Evolutionary conservation across 2,113 vertebrate species (phyloP).

Genomic region (Notiomystis cincta): DNA sequence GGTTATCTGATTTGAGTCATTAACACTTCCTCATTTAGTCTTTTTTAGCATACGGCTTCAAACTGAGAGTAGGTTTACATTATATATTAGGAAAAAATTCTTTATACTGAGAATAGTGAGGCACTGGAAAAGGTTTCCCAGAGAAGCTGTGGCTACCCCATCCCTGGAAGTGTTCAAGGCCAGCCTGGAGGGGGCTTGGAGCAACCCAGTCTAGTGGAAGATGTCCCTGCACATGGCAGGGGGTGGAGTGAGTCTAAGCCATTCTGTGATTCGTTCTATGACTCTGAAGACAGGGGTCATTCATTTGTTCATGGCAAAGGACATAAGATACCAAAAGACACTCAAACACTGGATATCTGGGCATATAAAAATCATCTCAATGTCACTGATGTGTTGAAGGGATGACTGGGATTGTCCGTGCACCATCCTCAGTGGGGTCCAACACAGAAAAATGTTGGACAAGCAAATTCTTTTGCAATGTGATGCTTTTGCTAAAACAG

Average conservation of each 20-base stretch:
- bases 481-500: not conserved
- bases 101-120: not conserved
- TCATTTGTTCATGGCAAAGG: not conserved
- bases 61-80: not conserved
- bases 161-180: not conserved
- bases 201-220: not conserved
- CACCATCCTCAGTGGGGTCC: not conserved
- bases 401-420: not conserved
- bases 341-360: not conserved
- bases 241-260: not conserved
- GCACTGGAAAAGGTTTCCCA: not conserved
- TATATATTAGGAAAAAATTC: not conserved
- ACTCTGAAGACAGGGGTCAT: not conserved
- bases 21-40: not conserved
- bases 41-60: not conserved
- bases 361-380: rapidly evolving
- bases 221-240: not conserved
- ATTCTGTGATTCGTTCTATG: not conserved
- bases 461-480: not conserved
- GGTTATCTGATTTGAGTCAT: not conserved
- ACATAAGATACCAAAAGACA: not conserved
- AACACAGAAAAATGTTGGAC: not conserved
- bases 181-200: not conserved
- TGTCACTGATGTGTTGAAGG: not conserved
- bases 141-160: not conserved